Percentiles rank a stretch among this genome's conserved stretches.
phyloP scores from a whole-genome alignment of 2,113 vertebrate genomes.

The Gadus chalcogrammus region DNA sequence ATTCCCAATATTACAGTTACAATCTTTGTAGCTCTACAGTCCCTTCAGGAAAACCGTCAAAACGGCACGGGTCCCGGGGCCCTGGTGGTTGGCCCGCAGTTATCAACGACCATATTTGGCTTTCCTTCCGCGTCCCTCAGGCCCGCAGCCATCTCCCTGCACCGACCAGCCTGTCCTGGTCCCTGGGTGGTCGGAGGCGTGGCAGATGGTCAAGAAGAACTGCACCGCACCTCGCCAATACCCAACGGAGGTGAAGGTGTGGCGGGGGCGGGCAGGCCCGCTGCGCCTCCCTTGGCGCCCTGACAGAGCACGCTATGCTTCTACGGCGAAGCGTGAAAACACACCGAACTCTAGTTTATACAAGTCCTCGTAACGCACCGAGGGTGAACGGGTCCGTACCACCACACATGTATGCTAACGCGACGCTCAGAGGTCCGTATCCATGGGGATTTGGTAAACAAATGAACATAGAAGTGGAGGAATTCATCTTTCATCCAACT shows the following conservation, averaged over 20 bases:
- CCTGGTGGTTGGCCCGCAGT: too few relatives aligned
- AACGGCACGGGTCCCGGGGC: too few relatives aligned
- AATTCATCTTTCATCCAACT: too few relatives aligned
- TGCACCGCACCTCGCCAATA: slow-evolving; percentile 49
- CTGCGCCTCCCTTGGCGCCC: slow-evolving; percentile 41
- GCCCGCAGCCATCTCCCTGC: neutral
- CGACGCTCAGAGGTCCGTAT: too few relatives aligned
- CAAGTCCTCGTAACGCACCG: slow-evolving; percentile 19
- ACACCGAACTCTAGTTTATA: slow-evolving; percentile 15
- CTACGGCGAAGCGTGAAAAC: slow-evolving; percentile 29
- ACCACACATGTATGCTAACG: too few relatives aligned
- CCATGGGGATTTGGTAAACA: too few relatives aligned
- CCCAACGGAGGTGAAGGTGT: slow-evolving; percentile 48
- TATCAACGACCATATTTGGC: too few relatives aligned
- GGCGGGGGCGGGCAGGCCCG: slow-evolving; percentile 52
- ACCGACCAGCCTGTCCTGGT: slow-evolving; percentile 50
- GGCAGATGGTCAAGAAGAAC: slow-evolving; percentile 73
- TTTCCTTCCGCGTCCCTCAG: too few relatives aligned
- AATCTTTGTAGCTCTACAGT: too few relatives aligned
- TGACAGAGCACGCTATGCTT: slow-evolving; percentile 57
- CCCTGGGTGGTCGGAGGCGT: slow-evolving; percentile 52
- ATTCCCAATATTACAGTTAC: too few relatives aligned
- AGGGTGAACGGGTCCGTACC: slow-evolving; percentile 1
- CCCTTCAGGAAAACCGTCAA: too few relatives aligned
- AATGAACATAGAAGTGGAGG: too few relatives aligned